Base-by-base conservation (phyloP, 2,888 invertebrate genomes). In the Cosmia trapezina region DNA sequence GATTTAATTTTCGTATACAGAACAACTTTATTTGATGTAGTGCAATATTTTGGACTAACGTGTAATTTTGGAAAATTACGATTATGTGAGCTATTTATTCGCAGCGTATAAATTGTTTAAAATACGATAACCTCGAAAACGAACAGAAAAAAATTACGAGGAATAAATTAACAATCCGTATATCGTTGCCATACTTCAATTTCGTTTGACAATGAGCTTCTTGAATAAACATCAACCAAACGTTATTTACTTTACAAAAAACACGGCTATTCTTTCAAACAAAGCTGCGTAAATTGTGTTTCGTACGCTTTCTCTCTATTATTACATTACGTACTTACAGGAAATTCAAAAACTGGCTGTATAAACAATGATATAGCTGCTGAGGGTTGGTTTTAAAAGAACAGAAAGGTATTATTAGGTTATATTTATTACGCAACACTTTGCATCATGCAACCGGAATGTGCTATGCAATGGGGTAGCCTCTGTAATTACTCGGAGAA, bases 271-370 rank as follows among this genome's bases (percentile, higher is more conserved):
- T 64, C n/a, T 68, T 67, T 70, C 49, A 72, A 74, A 73, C 33
- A 76, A 75, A 51, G 70, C 66, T 73, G 59, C 61, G 65, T 68
- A 71, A 71, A 80, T 81, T 83, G 76, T 79, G 33, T 82, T 86
- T 83, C 72, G 80, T 81, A 77, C 65, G 82, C 79, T 85, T 87
- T 84, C 76, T 76, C 72, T 77, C 59, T 80, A 83, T 85, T 82
- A 87, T 87, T 84, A 85, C 78, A 86, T 87, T 83, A 86, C 67
- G 63, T 70, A 70, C 78, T 78, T 80, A 78, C 68, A 80, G 85
- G 81, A 81, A 85, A 86, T 86, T 86, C 73, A 83, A 88, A 85
- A 82, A 77, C 77, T 77, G 78, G 65, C 61, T 72, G 69, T 79
- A 62, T 79, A 75, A 76, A 61, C 51, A 70, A 59, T 76, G 66